These are phyloP conservation scores for Dendrolimus kikuchii DNA, from an alignment of 1,140 invertebrate species.

Conservation along the genomic window DNA sequence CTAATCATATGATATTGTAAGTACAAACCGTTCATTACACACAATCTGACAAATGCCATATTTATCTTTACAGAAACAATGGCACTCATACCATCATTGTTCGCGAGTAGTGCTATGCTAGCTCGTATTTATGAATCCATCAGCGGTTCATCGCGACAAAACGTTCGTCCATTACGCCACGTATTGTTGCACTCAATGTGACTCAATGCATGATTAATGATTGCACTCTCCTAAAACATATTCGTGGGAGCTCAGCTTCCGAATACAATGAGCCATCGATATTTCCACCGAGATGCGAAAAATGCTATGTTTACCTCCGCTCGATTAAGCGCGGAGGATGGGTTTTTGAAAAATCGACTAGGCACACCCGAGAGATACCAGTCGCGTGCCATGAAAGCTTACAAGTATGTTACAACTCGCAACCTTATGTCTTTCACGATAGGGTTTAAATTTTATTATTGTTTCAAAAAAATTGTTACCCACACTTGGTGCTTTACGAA, in stretches of 20 bases:
- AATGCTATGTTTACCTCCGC: conserved; percentile 62
- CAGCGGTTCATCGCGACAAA: conserved; percentile 23
- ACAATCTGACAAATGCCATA: conserved; percentile 27
- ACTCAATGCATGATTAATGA: conserved; percentile 66
- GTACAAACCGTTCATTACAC: no score
- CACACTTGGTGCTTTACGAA: conserved; percentile 26
- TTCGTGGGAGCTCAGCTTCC: conserved; percentile 49
- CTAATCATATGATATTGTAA: no score
- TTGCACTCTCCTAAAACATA: conserved; percentile 53
- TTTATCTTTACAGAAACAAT: conserved; percentile 19
- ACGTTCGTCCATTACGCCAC: conserved; percentile 8
- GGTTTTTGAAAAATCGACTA: conserved; percentile 57
- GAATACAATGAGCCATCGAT: conserved; percentile 33
- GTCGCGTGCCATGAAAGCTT: conserved; percentile 37
- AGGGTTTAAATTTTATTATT: conserved; percentile 19
- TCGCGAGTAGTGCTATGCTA: conserved; percentile 9
- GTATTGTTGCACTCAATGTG: conserved; percentile 51
- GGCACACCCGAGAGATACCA: conserved; percentile 27
- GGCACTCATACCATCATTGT: conserved; percentile 30
- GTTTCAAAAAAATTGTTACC: conserved; percentile 6
- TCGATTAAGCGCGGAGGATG: conserved; percentile 61
- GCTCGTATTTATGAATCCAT: conserved; percentile 26
- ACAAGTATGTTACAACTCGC: conserved; percentile 13
- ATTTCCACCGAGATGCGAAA: conserved; percentile 58
- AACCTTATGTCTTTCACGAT: conserved; percentile 14